Percentiles rank a stretch among this genome's conserved stretches.
These are phyloP conservation scores for Connochaetes taurinus DNA, from an alignment of 2,113 vertebrate genomes.

Conservation along the genomic window DNA sequence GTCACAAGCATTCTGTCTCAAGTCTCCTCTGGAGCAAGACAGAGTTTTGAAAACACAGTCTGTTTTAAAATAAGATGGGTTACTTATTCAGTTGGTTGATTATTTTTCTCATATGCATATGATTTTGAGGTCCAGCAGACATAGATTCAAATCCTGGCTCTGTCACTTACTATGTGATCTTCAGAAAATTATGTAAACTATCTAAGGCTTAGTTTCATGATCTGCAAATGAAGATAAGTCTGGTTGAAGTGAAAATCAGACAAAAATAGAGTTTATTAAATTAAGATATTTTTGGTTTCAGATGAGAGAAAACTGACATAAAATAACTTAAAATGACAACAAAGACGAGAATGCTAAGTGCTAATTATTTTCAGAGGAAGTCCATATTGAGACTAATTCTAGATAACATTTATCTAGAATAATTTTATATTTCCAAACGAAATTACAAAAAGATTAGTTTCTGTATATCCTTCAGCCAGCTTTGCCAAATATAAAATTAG, in stretches of 20 bases:
- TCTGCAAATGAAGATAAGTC: not conserved
- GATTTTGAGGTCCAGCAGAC: not conserved
- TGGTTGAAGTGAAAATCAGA: not conserved
- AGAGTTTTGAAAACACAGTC: not conserved
- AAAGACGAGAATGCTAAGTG: not conserved
- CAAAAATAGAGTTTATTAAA: not conserved
- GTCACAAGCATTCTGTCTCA: not conserved
- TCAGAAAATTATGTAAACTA: conserved; percentile 19
- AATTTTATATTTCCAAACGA: not conserved
- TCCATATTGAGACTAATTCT: not conserved
- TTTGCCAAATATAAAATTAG: not conserved
- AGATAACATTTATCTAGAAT: not conserved
- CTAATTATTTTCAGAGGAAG: not conserved
- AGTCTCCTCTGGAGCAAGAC: not conserved
- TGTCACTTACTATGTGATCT: not conserved
- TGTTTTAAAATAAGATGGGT: not conserved
- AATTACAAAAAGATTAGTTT: not conserved
- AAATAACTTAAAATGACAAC: not conserved
- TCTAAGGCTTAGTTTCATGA: not conserved
- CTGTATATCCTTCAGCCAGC: not conserved
- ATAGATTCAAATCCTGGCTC: not conserved
- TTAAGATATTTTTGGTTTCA: not conserved
- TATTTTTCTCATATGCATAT: not conserved
- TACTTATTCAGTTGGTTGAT: not conserved
- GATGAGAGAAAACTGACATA: not conserved